phyloP scores from a whole-genome alignment of 2,113 vertebrate species.

The Pampusana beccarii region DNA sequence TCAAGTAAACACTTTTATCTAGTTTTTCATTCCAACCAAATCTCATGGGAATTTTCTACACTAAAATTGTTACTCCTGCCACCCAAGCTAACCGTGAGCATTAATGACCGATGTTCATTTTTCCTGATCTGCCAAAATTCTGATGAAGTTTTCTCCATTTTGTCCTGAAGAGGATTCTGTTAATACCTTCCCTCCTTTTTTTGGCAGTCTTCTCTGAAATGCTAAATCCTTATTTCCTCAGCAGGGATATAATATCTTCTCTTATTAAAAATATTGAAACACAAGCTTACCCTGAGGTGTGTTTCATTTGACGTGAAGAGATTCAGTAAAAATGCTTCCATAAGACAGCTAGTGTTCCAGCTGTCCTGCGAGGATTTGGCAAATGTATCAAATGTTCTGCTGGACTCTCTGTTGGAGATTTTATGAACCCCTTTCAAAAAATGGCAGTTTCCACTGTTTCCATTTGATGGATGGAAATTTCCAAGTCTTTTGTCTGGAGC shows the following conservation, averaged over 20 bases:
- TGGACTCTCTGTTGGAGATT: background rate
- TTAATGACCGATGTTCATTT: background rate
- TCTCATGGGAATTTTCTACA: background rate
- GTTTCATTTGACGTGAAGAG: conserved; percentile 25
- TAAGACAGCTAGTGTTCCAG: conserved; percentile 42
- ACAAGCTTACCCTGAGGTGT: conserved; percentile 34
- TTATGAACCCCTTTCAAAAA: conserved; percentile 45
- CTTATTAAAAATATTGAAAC: conserved; percentile 43
- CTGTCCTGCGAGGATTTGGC: background rate
- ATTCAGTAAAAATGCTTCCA: conserved; percentile 34
- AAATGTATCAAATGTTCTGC: background rate
- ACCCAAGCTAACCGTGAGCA: background rate
- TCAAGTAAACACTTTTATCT: background rate
- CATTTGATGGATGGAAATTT: background rate
- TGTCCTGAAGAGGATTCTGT: background rate
- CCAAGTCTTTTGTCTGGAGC: background rate
- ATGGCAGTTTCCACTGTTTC: conserved; percentile 21
- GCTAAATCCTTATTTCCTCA: conserved; percentile 32
- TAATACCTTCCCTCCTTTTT: background rate
- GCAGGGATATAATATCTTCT: conserved; percentile 25
- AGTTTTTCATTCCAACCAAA: background rate
- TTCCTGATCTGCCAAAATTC: background rate
- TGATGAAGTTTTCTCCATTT: background rate
- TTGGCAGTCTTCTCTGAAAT: background rate
- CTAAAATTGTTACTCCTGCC: background rate